Evolutionary conservation across 1,140 invertebrate genomes (phyloP), one percentile per base, ranked within the genome.

Genomic region (Rhynchophorus ferrugineus): DNA sequence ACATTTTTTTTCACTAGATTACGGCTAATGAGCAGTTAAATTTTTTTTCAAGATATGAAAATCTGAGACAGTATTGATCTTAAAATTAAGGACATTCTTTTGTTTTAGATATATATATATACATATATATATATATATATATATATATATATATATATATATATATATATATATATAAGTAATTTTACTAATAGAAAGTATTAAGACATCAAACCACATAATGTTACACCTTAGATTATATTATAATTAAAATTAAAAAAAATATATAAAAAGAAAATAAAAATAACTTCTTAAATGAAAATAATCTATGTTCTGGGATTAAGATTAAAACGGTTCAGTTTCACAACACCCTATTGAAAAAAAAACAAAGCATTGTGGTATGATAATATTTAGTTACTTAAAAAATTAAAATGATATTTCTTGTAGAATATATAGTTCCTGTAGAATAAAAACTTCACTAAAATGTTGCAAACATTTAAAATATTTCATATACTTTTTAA

Each of bases 401-500:
- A 7, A 14, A 14, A 38, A 9, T 16, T 37, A 37, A 6, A 13
- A 1, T 37, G 6, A 13, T 37, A 16, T 37, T 16, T 9, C 17
- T 6, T 16, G 17, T 5, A 16, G 35, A 5, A 37, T n/a, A 13
- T 3, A 16, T 13, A 16, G 35, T 37, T 16, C 14, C 8, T 37
- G 14, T 7, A 37, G 24, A 6, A 41, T 17, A 41, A 41, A 41
- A 41, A 18, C 18, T 41, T 41, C 2, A 41, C 11, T 41, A 41
- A 17, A 19, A 18, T 17, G 17, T 41, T 41, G 35, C 17, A 37
- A 9, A 37, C 14, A 1, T 37, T 41, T 41, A 17, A 41, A 18
- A 41, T 17, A 41, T 41, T 41, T 41, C 20, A 41, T 13, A 38
- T 41, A 19, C 20, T 41, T 11, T 41, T 41, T 41, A 41, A 41